These are phyloP conservation scores for Subanguina moxae DNA, from an alignment of 1,140 invertebrate species.

Conservation along the genomic window DNA sequence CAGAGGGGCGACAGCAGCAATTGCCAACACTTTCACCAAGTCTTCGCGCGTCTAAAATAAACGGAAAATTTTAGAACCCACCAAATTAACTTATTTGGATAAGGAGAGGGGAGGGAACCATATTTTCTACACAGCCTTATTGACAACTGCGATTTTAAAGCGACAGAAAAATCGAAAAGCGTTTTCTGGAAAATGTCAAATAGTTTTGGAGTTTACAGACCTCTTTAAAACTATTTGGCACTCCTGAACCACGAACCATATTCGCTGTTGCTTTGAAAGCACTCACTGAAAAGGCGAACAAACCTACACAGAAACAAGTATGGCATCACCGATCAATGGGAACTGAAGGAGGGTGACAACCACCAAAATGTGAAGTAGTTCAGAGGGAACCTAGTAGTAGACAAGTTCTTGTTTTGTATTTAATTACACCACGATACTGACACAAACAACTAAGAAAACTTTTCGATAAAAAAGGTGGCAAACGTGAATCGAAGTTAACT, in stretches of 20 bases:
- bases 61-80: slow-evolving; percentile 27
- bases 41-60: slow-evolving; percentile 43
- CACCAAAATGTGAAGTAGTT: slow-evolving; percentile 25
- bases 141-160: too few relatives aligned
- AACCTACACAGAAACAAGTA: slow-evolving; percentile 36
- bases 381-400: slow-evolving; percentile 12
- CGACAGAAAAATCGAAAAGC: too few relatives aligned
- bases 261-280: too few relatives aligned
- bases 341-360: slow-evolving; percentile 22
- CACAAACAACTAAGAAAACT: too few relatives aligned
- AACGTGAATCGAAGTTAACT: too few relatives aligned
- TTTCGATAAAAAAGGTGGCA: too few relatives aligned
- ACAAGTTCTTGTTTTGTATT: not conserved
- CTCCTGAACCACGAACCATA: too few relatives aligned
- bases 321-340: slow-evolving; percentile 23
- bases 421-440: too few relatives aligned
- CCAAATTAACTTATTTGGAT: slow-evolving; percentile 15
- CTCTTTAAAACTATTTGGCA: too few relatives aligned
- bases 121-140: too few relatives aligned
- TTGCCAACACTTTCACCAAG: slow-evolving; percentile 39
- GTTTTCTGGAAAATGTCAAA: too few relatives aligned
- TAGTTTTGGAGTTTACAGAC: too few relatives aligned
- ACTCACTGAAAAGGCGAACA: slow-evolving; percentile 5
- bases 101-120: slow-evolving; percentile 12
- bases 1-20: slow-evolving; percentile 36